Evolutionary conservation across 2,888 invertebrate genomes (phyloP).

Genomic region (Trichopoda pennipes): DNA sequence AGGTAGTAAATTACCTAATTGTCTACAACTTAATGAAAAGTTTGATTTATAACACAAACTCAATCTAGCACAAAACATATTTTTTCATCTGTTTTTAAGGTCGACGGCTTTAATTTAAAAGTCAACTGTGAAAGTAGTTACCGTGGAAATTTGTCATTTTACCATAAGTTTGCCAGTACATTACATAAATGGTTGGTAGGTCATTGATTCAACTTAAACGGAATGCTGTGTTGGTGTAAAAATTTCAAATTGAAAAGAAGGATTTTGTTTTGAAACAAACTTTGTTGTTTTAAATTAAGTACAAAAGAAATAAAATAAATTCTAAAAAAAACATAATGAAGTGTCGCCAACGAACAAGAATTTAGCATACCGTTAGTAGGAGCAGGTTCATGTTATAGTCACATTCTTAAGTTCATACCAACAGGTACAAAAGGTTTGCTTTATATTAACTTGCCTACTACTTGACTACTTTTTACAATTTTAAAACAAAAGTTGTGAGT

Average conservation of each 20-base stretch:
- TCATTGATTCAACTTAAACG: neutral
- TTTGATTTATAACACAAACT: slow-evolving; percentile 76
- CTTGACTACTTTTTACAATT: too few species aligned
- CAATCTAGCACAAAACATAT: slow-evolving; percentile 64
- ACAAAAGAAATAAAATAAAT: slow-evolving; percentile 64
- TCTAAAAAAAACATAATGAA: slow-evolving; percentile 61
- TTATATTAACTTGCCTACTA: too few species aligned
- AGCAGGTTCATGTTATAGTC: slow-evolving; percentile 3
- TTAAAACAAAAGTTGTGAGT: too few species aligned
- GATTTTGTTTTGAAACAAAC: slow-evolving; percentile 3
- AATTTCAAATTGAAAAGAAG: slow-evolving; percentile 17
- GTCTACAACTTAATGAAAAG: slow-evolving; percentile 78
- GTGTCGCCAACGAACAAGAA: slow-evolving; percentile 29
- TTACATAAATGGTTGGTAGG: slow-evolving; percentile 7
- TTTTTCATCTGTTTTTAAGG: slow-evolving; percentile 60
- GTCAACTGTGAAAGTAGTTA: slow-evolving; percentile 76
- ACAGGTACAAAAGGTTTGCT: slow-evolving; percentile 37
- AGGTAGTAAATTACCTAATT: slow-evolving; percentile 74
- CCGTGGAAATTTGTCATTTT: slow-evolving; percentile 78
- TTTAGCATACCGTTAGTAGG: neutral
- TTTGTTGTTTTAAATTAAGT: slow-evolving; percentile 40
- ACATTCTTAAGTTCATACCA: slow-evolving; percentile 39
- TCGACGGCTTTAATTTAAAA: slow-evolving; percentile 74
- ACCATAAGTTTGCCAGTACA: slow-evolving; percentile 70
- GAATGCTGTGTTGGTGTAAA: neutral